Percentiles rank a stretch among this genome's conserved stretches.
These are phyloP conservation scores for Anomalospiza imberbis DNA, from an alignment of 2,797 vertebrate genomes.

Conservation along the genomic window DNA sequence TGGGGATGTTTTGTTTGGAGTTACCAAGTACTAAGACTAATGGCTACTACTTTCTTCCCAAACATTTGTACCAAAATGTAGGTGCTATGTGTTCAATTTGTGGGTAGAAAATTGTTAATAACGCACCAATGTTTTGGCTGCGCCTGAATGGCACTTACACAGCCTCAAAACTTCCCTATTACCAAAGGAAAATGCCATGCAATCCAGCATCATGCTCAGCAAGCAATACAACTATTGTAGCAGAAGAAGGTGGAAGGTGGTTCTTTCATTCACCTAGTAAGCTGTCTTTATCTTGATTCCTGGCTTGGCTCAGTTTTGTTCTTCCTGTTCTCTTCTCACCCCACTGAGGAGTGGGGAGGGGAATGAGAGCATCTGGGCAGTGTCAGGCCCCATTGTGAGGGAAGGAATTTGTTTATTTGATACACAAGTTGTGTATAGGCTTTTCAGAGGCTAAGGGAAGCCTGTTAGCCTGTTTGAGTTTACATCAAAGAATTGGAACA, in stretches of 20 bases:
- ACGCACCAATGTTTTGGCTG: not conserved
- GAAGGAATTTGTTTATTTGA: not conserved
- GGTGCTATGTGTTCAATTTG: not conserved
- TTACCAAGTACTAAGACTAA: not conserved
- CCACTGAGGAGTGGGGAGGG: not conserved
- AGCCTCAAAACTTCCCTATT: not conserved
- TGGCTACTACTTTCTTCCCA: not conserved
- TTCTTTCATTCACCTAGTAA: not conserved
- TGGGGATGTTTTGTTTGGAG: not conserved
- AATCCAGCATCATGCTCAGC: not conserved
- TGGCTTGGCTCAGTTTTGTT: not conserved
- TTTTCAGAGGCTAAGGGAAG: not conserved
- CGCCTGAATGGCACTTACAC: not conserved
- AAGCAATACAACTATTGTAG: not conserved
- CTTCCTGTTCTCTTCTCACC: not conserved
- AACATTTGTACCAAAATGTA: not conserved
- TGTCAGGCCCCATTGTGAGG: not conserved
- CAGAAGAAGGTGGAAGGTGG: not conserved
- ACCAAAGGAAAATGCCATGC: not conserved
- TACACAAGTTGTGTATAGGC: not conserved
- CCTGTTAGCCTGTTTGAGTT: not conserved
- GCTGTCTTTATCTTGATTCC: not conserved
- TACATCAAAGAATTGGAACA: not conserved
- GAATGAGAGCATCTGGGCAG: not conserved
- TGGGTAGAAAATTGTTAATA: not conserved